These are phyloP conservation scores for Pyrrhosoma nymphula DNA, from an alignment of 2,888 invertebrate species.

Conservation along the genomic window DNA sequence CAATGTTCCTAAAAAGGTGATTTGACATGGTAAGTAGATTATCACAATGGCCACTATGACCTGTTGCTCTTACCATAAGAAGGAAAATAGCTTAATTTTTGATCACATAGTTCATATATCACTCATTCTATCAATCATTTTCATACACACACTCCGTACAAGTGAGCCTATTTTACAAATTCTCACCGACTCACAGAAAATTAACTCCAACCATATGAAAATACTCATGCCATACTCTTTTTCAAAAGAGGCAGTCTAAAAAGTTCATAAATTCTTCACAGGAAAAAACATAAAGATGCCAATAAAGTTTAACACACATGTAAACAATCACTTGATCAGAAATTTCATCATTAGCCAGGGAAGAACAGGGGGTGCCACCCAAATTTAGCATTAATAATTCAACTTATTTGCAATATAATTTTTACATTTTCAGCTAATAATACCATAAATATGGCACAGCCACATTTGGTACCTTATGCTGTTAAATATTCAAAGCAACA, in stretches of 20 bases:
- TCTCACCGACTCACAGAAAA: constrained; percentile 60
- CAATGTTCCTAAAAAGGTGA: constrained; percentile 48
- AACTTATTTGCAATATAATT: constrained; percentile 29
- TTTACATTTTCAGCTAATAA: not conserved
- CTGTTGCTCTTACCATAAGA: constrained; percentile 63
- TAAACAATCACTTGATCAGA: not conserved
- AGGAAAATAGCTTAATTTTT: constrained; percentile 66
- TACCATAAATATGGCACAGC: constrained; percentile 48
- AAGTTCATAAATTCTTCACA: constrained; percentile 58
- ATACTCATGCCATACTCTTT: constrained; percentile 62
- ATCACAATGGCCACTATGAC: constrained; percentile 63
- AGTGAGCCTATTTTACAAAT: constrained; percentile 57
- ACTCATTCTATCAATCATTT: constrained; percentile 48
- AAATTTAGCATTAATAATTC: constrained; percentile 46
- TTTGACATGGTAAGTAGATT: constrained; percentile 47
- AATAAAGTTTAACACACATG: constrained; percentile 39
- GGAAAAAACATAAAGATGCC: constrained; percentile 38
- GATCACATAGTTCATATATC: constrained; percentile 62
- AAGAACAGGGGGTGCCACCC: constrained; percentile 63
- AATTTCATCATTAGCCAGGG: constrained; percentile 38
- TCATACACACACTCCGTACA: constrained; percentile 58
- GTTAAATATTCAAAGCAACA: constrained; percentile 47
- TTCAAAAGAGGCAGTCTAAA: constrained; percentile 64
- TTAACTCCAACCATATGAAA: constrained; percentile 65
- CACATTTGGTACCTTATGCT: constrained; percentile 36